These are phyloP conservation scores for Acheta domesticus DNA, from an alignment of 2,888 invertebrate genomes.

Conservation along the genomic window DNA sequence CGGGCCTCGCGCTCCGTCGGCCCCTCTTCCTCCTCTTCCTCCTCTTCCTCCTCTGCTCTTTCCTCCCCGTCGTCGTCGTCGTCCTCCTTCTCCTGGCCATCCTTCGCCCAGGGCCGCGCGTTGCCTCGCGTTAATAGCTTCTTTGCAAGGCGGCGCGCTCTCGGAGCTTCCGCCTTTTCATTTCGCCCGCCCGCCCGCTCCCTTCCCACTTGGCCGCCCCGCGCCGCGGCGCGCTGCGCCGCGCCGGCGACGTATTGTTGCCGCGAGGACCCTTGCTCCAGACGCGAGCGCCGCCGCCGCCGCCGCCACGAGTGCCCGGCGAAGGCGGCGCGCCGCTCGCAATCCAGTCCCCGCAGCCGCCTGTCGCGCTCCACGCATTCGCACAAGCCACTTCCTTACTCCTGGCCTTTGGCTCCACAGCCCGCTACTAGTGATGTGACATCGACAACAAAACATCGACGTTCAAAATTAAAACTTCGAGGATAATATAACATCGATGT, in stretches of 20 bases:
- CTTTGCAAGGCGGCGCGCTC: not conserved
- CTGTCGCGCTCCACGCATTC: too few relatives aligned
- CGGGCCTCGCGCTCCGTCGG: not conserved
- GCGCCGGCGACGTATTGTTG: not conserved
- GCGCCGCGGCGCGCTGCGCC: too few relatives aligned
- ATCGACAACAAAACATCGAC: too few relatives aligned
- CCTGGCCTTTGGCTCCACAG: too few relatives aligned
- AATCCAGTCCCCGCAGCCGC: too few relatives aligned
- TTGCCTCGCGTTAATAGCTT: not conserved
- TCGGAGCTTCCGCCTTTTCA: not conserved
- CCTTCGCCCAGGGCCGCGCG: not conserved
- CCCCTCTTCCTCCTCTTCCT: too few relatives aligned
- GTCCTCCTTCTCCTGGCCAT: not conserved
- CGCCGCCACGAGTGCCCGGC: too few relatives aligned
- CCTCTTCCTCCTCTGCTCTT: not conserved
- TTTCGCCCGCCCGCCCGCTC: not conserved
- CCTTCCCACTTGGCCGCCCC: not conserved
- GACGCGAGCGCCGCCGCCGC: not conserved
- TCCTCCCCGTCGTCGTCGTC: not conserved
- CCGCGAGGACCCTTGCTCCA: not conserved
- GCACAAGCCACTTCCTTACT: too few relatives aligned
- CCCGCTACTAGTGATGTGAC: too few relatives aligned
- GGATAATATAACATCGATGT: too few relatives aligned
- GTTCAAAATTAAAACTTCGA: too few relatives aligned
- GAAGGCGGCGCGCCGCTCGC: too few relatives aligned